phyloP scores from a whole-genome alignment of 2,888 invertebrate species.

The Maniola hyperantus region DNA sequence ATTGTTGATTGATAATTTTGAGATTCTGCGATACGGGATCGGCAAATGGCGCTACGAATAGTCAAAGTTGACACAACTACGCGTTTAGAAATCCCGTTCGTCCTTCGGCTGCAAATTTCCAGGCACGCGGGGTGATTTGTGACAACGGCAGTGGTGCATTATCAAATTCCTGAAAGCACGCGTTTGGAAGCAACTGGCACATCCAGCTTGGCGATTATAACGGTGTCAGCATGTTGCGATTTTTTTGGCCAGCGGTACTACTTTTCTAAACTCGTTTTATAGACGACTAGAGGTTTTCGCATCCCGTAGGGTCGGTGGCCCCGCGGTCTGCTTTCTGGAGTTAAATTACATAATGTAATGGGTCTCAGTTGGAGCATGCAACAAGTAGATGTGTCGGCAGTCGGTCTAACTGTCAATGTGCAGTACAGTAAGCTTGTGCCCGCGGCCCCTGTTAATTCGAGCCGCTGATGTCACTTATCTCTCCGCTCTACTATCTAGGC shows the following conservation, averaged over 20 bases:
- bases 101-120: slow-evolving; percentile 68
- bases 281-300: slow-evolving; percentile 82
- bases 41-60: slow-evolving; percentile 83
- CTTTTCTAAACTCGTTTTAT: slow-evolving; percentile 83
- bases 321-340: slow-evolving; percentile 76
- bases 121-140: slow-evolving; percentile 72
- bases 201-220: slow-evolving; percentile 83
- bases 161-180: slow-evolving; percentile 68
- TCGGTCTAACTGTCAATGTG: slow-evolving; percentile 83
- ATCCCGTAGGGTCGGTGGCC: slow-evolving; percentile 82
- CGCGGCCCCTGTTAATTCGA: slow-evolving; percentile 82
- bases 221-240: slow-evolving; percentile 84
- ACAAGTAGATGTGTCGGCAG: slow-evolving; percentile 82
- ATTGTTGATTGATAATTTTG: slow-evolving; percentile 73
- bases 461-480: slow-evolving; percentile 83
- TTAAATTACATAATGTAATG: slow-evolving; percentile 83
- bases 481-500: slow-evolving; percentile 81
- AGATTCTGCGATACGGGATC: slow-evolving; percentile 77
- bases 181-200: slow-evolving; percentile 79
- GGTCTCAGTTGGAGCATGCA: slow-evolving; percentile 79
- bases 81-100: slow-evolving; percentile 78
- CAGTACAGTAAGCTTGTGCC: slow-evolving; percentile 81
- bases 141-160: slow-evolving; percentile 76
- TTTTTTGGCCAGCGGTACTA: slow-evolving; percentile 83
- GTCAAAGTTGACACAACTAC: slow-evolving; percentile 82